Evolutionary conservation across 2,113 vertebrate genomes (phyloP), one percentile per base, ranked within the genome.

Genomic region (Ammodytes marinus): DNA sequence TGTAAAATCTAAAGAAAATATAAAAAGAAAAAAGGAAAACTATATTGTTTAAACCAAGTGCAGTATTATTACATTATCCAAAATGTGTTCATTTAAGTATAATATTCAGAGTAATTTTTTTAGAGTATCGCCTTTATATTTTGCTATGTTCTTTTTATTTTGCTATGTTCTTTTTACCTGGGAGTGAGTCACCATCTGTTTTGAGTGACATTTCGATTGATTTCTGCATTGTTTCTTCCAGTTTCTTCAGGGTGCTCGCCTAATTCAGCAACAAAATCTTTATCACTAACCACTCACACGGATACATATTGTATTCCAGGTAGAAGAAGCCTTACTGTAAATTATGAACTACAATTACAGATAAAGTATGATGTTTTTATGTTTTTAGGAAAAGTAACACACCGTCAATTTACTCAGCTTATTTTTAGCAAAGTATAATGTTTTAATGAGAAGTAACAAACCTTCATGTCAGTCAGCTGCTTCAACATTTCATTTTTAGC

Each of bases 151-250:
- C 1, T n/a, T n/a, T n/a, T n/a, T 40, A 11, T 15, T 79, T 55
- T n/a, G 1, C 43, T 2, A 7, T 0, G 2, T 65, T 40, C 1
- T n/a, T n/a, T n/a, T n/a, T 73, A 90, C 88, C 88, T 88, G 83
- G 88, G 39, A 90, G 9, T 39, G 68, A 74, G 43, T 1, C 0
- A 3, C 40, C 53, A 46, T 68, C 68, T 5, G 37, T 77, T 19
- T 45, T 42, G 10, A 90, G 72, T 39, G 88, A 82, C 35, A 74
- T 54, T 5, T 86, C 54, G 12, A 71, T 68, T 7, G 88, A 79
- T 47, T 74, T 5, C 54, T 6, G 0, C 74, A 86, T 69, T 11
- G 64, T 71, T 11, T 52, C 0, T 14, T 46, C 0, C 37, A 88
- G 39, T 1, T 0, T 17, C 3, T 37, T 0, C 49, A 84, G 13